Base-by-base conservation (phyloP, 2,797 vertebrate genomes). In the Nannoperca australis region DNA sequence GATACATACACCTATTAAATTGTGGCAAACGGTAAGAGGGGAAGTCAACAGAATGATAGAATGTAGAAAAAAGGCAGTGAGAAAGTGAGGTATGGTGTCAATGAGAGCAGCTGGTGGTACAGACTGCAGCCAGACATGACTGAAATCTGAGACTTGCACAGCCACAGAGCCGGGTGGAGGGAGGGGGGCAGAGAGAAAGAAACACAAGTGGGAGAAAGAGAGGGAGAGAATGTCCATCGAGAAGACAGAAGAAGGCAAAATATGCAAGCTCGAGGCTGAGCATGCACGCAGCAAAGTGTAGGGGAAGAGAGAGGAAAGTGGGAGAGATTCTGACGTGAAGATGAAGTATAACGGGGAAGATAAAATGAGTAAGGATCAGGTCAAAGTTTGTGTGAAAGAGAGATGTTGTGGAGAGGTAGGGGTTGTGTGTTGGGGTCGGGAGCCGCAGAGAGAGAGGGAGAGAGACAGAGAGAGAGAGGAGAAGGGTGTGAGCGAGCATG, bases 111-210 rank as follows among this genome's bases (percentile, higher is more conserved):
- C 93, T 92, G 90, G 84, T 89, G 91, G 89, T 89, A 78, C 88
- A 90, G 94, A 91, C 87, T 78, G 59, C 87, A 92, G 89, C 85
- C 80, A 81, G 90, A 88, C 87, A 0, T 82, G 81, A 64, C 81
- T 93, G 95, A 95, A 95, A 96, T 92, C 82, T 92, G 95, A 96
- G 90, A 92, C 90, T 67, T 63, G 78, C 88, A 78, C 79, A 84
- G 78, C 91, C 87, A 85, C 78, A 83, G 81, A 88, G 84, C 51
- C 47, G 38, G 84, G 75, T n/a, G 13, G 54, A 70, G 79, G 84
- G 85, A 73, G 79, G 84, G 44, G 83, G 69, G 76, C 27, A 42
- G 66, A 76, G 64, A 59, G 64, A 61, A 24, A 53, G 67, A 70
- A 70, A 71, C 55, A 71, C 50, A 42, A 85, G 64, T 73, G 62